Evolutionary conservation across 2,888 invertebrate species (phyloP).

Genomic region (Patella ulyssiponensis): DNA sequence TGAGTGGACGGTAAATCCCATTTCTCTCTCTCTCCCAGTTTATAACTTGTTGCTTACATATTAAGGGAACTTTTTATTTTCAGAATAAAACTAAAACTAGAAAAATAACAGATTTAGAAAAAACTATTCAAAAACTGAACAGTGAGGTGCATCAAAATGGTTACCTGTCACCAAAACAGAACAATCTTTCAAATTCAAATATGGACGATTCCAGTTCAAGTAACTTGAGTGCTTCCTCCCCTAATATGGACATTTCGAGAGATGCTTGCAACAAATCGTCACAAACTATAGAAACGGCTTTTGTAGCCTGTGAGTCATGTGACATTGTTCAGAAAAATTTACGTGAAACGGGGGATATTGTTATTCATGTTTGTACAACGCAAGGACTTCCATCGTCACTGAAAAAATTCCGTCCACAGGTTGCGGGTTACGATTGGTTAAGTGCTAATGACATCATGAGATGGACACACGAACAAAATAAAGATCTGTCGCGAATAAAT

Average conservation of each 20-base stretch:
- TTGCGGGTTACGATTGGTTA: conserved; percentile 64
- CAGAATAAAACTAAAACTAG: conserved; percentile 58
- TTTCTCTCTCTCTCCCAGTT: no score
- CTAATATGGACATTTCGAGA: conserved; percentile 44
- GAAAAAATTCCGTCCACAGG: conserved; percentile 59
- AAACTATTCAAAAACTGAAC: conserved; percentile 44
- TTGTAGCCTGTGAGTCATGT: conserved; percentile 71
- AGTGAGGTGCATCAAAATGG: conserved; percentile 20
- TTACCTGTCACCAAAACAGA: neutral
- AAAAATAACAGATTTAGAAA: conserved; percentile 59
- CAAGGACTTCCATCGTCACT: conserved; percentile 68
- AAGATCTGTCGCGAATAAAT: conserved; percentile 65
- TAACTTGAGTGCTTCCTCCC: conserved; percentile 12
- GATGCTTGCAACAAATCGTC: conserved; percentile 68
- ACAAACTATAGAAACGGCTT: conserved; percentile 71
- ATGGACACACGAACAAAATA: conserved; percentile 68
- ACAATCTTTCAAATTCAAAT: conserved; percentile 3
- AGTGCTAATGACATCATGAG: conserved; percentile 64
- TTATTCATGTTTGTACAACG: conserved; percentile 63
- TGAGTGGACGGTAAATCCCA: no score
- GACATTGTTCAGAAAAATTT: conserved; percentile 67
- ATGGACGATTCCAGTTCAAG: neutral
- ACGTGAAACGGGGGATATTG: conserved; percentile 58
- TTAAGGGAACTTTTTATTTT: conserved; percentile 10
- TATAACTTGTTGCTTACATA: no score